These are phyloP conservation scores for Taurulus bubalis DNA, from an alignment of 2,113 vertebrate genomes.

Conservation along the genomic window DNA sequence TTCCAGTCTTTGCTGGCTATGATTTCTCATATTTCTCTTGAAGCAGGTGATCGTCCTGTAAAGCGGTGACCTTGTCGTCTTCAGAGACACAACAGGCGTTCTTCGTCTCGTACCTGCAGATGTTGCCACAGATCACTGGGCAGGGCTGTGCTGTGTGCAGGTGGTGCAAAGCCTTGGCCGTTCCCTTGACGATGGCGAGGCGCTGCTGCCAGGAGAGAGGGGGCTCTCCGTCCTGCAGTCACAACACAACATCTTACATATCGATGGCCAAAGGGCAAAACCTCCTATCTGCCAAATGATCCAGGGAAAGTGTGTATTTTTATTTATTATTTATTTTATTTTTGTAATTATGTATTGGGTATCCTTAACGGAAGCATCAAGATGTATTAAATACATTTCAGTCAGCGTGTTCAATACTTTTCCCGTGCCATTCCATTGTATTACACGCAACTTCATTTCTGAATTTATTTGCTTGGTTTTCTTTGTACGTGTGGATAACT, in stretches of 20 bases:
- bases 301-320: no score
- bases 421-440: no score
- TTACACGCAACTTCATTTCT: no score
- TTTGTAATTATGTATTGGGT: no score
- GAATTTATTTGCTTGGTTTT: no score
- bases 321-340: no score
- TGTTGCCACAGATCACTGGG: constrained; percentile 78
- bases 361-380: no score
- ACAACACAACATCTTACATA: background rate
- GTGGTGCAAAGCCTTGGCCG: constrained; percentile 71
- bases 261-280: no score
- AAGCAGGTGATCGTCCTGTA: background rate
- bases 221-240: constrained; percentile 34
- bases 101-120: constrained; percentile 74
- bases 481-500: no score
- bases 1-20: background rate
- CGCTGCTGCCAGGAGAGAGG: constrained; percentile 77
- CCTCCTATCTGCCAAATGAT: no score
- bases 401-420: no score
- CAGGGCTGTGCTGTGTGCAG: constrained; percentile 73
- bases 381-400: no score
- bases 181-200: constrained; percentile 75
- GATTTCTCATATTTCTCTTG: background rate
- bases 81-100: background rate
- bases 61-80: background rate